These are phyloP conservation scores for Echinarachnius parma DNA, from an alignment of 53 echinoderm and acorn worm genomes.

Conservation along the genomic window DNA sequence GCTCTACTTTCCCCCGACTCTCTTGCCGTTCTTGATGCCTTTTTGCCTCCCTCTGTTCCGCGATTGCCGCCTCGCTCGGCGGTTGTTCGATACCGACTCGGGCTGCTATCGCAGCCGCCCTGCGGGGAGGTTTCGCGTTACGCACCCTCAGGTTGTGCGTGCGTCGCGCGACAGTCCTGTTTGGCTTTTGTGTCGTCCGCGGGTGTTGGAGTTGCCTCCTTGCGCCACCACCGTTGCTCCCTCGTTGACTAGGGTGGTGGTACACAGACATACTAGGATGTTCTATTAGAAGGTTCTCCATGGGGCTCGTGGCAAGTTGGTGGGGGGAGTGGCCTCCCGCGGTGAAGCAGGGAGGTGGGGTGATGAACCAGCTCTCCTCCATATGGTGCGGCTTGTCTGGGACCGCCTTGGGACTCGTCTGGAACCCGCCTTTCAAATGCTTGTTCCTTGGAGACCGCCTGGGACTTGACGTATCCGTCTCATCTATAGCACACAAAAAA, in stretches of 20 bases:
- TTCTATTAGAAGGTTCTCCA: slow-evolving; percentile 94
- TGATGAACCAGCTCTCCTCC: slow-evolving; percentile 99
- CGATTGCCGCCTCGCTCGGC: slow-evolving; percentile 53
- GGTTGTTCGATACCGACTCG: slow-evolving; percentile 77
- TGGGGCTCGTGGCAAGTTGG: slow-evolving; percentile 87
- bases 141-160: slow-evolving; percentile 76
- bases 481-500: no score
- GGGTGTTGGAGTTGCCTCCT: slow-evolving; percentile 9
- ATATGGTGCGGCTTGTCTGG: slow-evolving; percentile 49
- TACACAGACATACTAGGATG: slow-evolving; percentile 99
- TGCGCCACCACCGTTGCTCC: slow-evolving; percentile 4
- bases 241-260: slow-evolving; percentile 44
- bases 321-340: slow-evolving; percentile 84
- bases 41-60: slow-evolving; percentile 63
- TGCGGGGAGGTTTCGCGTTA: slow-evolving; percentile 64
- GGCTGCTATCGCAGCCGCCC: slow-evolving; percentile 94
- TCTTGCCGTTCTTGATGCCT: slow-evolving; percentile 54
- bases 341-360: slow-evolving; percentile 98
- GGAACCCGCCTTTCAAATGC: slow-evolving; percentile 42
- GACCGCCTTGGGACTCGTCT: slow-evolving; percentile 12
- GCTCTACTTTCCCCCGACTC: slow-evolving; percentile 75
- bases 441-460: slow-evolving; percentile 13
- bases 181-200: slow-evolving; percentile 7
- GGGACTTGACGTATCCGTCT: slow-evolving; percentile 13
- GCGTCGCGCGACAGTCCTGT: slow-evolving; percentile 43